Evolutionary conservation across 2,888 invertebrate genomes (phyloP).

Genomic region (Mythimna vitellina): DNA sequence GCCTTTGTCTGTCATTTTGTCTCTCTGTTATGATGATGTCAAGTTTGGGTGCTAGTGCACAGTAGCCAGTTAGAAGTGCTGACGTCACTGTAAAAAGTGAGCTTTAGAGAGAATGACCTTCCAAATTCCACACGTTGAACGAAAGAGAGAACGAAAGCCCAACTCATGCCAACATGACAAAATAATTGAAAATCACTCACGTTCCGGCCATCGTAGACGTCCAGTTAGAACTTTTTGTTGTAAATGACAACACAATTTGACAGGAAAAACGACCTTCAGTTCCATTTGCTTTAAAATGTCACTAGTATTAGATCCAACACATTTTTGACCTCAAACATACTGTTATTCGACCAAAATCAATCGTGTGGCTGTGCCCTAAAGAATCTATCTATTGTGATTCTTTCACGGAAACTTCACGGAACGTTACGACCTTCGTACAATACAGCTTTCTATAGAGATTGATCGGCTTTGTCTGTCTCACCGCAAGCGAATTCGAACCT

Average conservation of each 20-base stretch:
- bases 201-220: constrained; percentile 1
- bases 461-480: constrained; percentile 69
- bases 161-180: constrained; percentile 43
- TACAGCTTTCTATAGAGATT: constrained; percentile 67
- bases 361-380: constrained; percentile 58
- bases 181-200: constrained; percentile 30
- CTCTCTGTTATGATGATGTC: constrained; percentile 29
- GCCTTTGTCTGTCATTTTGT: constrained; percentile 37
- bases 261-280: constrained; percentile 23
- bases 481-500: constrained; percentile 72
- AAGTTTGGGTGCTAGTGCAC: constrained; percentile 6
- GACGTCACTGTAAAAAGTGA: constrained; percentile 51
- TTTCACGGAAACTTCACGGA: constrained; percentile 56
- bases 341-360: constrained; percentile 52
- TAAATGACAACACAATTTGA: background rate
- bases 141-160: constrained; percentile 42
- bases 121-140: constrained; percentile 46
- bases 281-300: constrained; percentile 15
- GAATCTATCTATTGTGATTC: constrained; percentile 51
- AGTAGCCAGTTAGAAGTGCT: constrained; percentile 39
- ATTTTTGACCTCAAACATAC: constrained; percentile 45
- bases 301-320: constrained; percentile 8
- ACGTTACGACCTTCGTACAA: constrained; percentile 63
- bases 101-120: constrained; percentile 40
- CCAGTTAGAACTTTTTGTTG: constrained; percentile 10